These are phyloP conservation scores for Neomicropteryx cornuta DNA, from an alignment of 1,140 invertebrate species.

Conservation along the genomic window DNA sequence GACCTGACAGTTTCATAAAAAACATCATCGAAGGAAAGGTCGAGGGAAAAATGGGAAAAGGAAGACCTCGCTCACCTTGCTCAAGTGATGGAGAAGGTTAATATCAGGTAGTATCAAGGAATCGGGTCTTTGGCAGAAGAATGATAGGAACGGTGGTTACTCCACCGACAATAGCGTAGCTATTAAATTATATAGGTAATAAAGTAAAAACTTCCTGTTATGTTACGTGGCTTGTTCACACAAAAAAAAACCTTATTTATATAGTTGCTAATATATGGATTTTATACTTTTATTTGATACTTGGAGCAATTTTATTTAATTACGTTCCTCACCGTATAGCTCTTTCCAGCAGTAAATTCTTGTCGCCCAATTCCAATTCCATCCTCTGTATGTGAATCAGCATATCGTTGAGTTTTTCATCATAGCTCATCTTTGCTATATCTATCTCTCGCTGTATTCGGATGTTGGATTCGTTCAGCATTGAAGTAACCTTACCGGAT, in stretches of 20 bases:
- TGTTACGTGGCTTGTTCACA: neutral
- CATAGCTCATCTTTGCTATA: slow-evolving; percentile 30
- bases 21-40: too few relatives aligned
- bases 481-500: slow-evolving; percentile 20
- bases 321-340: slow-evolving; percentile 31
- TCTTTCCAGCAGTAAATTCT: slow-evolving; percentile 35
- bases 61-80: too few relatives aligned
- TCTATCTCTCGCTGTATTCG: slow-evolving; percentile 27
- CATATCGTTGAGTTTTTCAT: slow-evolving; percentile 38
- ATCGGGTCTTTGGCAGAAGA: too few relatives aligned
- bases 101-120: too few relatives aligned
- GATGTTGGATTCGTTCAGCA: slow-evolving; percentile 22
- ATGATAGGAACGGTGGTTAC: too few relatives aligned
- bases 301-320: too few relatives aligned
- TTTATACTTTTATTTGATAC: too few relatives aligned
- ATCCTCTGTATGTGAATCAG: slow-evolving; percentile 32
- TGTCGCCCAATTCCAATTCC: slow-evolving; percentile 34
- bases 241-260: slow-evolving; percentile 13
- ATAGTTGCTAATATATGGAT: slow-evolving; percentile 17
- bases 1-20: too few relatives aligned
- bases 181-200: neutral
- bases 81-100: too few relatives aligned
- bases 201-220: neutral
- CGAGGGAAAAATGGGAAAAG: too few relatives aligned
- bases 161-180: neutral